Evolutionary conservation across 2,888 invertebrate genomes (phyloP), one percentile per base, ranked within the genome.

Genomic region (Lycaena phlaeas): DNA sequence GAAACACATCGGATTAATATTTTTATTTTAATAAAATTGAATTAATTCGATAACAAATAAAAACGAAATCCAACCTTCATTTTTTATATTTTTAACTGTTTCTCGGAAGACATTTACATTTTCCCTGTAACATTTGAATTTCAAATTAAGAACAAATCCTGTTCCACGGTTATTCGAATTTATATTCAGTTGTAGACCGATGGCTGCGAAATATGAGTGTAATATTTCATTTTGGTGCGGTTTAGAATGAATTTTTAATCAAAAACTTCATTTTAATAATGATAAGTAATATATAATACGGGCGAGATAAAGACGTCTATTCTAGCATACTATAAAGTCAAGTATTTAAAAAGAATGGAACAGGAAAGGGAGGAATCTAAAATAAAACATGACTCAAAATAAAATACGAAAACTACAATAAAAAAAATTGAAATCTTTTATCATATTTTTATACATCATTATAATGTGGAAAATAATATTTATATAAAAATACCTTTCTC

Each of bases 151-250:
- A 49, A 53, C 53, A 51, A 52, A 52, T 51, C 46, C 44, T 45
- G 46, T 48, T 50, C 50, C 45, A 44, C 44, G 48, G 42, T 49
- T 52, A 48, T 46, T 51, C 45, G 49, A 49, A 52, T 49, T 74
- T 73, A 68, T 67, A 67, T 70, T 70, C 68, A 62, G 66, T 49
- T 55, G 67, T 58, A 61, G 62, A 64, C 68, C 72, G 73, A 73
- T 75, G 73, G 68, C 66, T 64, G 58, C 55, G 64, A 73, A 73
- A 71, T 74, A 73, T 72, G 68, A 65, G 61, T 61, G 66, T 66
- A 66, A 76, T 76, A 68, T 71, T 63, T 74, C 70, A 70, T 68
- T 69, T 59, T 52, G 31, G 18, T 34, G 4, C 18, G 12, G 11
- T 22, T 22, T 10, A 11, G 12, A 34, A 22, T 34, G 14, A 34